phyloP scores from a whole-genome alignment of 2,888 invertebrate species.

The Itoplectis maculator region DNA sequence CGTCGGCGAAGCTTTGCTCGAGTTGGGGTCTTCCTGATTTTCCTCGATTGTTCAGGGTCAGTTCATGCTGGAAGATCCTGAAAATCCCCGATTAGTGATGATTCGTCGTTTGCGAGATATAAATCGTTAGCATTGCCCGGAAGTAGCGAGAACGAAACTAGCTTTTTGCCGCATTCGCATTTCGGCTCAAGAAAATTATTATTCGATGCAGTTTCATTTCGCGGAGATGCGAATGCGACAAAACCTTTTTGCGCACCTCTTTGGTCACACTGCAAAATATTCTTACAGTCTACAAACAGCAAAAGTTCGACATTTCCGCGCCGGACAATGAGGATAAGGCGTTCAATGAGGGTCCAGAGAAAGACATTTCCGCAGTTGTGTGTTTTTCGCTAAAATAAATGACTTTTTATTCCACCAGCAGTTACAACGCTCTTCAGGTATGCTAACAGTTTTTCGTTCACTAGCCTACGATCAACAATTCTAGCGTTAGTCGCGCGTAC shows the following conservation, averaged over 20 bases:
- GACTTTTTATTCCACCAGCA: constrained; percentile 79
- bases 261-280: neutral
- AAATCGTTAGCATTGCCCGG: constrained; percentile 6
- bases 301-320: constrained; percentile 29
- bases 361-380: constrained; percentile 69
- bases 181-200: neutral
- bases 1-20: constrained; percentile 50
- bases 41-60: constrained; percentile 75
- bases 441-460: constrained; percentile 71
- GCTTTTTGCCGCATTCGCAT: constrained; percentile 4
- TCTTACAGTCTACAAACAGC: neutral
- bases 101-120: constrained; percentile 67
- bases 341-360: constrained; percentile 73
- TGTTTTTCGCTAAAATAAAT: constrained; percentile 78
- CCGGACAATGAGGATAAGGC: constrained; percentile 72
- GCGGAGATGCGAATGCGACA: neutral
- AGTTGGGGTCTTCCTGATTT: constrained; percentile 72
- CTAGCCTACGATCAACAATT: constrained; percentile 72
- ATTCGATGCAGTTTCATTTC: neutral
- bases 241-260: neutral
- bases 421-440: constrained; percentile 76
- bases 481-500: constrained; percentile 62
- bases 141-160: constrained; percentile 13
- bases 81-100: constrained; percentile 80
- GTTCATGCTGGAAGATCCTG: constrained; percentile 80